Evolutionary conservation across 2,888 invertebrate genomes (phyloP), one percentile per base, ranked within the genome.

Genomic region (Clepsis dumicolana): DNA sequence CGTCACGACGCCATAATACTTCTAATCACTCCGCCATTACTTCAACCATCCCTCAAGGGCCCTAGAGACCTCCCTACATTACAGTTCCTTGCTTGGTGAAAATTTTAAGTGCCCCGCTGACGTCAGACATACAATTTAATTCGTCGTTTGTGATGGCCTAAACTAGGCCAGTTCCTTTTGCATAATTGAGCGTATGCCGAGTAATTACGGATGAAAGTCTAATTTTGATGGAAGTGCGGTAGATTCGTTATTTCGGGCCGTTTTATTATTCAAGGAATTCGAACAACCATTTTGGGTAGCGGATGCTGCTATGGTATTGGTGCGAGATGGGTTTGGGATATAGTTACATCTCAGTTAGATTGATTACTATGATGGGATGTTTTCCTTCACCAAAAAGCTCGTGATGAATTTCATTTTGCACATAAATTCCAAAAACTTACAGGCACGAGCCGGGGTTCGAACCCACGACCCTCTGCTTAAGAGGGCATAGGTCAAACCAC

Each of bases 81-180:
- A 63, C 64, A 52, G 63, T 44, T 32, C 63, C 67, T 67, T 67
- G 61, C 66, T 63, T 62, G 64, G 68, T 64, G 68, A 59, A 68
- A 68, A 68, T 68, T 68, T 64, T 64, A 68, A 68, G 68, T 68
- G 68, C 64, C 50, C 25, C 48, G 14, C 62, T 68, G 53, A 68
- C 63, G 63, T 63, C 41, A 68, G 63, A 68, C 57, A 63, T 67
- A 57, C 41, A 63, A 67, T 67, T 67, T 68, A 64, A 68, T 68
- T 53, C 68, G 57, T 56, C 67, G 62, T 50, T 67, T 67, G 67
- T 68, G 63, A 59, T 57, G 64, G 57, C 63, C 68, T 52, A 25
- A 68, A 64, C 68, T 59, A 68, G 57, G 50, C 7, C 35, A 53
- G 66, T 56, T 54, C 67, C 68, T 59, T 64, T 53, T 68, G 50